Conservation (phyloP, 2,113 vertebrate genomes). For the Chlorodrepanis virens region DNA sequence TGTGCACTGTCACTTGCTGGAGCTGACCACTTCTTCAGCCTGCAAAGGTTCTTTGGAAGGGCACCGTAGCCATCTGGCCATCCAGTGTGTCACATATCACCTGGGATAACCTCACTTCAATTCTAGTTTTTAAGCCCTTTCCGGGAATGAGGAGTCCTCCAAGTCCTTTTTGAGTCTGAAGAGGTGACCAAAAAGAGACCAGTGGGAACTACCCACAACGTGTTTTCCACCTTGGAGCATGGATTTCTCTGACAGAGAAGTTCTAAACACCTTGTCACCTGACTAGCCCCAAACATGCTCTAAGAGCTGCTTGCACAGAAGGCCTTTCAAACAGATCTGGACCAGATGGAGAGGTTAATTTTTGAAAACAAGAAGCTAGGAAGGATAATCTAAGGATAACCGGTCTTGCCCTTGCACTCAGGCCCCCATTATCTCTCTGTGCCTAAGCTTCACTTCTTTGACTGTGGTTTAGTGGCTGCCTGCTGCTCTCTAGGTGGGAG, state of each 20-base stretch:
- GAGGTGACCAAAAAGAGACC: neutral
- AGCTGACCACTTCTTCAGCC: neutral
- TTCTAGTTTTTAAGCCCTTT: neutral
- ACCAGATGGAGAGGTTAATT: neutral
- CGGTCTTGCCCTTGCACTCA: fast-evolving
- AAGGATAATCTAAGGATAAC: neutral
- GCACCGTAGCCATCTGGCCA: neutral
- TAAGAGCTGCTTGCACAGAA: neutral
- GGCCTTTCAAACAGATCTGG: neutral
- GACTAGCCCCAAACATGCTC: neutral
- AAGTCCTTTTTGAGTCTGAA: neutral
- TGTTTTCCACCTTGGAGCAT: neutral
- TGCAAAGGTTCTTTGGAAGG: neutral
- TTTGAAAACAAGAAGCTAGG: neutral
- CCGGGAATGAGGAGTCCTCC: neutral
- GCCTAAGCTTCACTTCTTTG: neutral
- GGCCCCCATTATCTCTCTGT: neutral
- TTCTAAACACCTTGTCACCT: neutral
- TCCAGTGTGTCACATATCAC: neutral
- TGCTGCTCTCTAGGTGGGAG: neutral
- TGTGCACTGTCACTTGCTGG: neutral
- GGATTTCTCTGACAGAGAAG: neutral
- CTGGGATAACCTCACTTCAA: neutral
- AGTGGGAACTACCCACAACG: neutral
- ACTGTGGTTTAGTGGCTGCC: neutral